Evolutionary conservation across 2,797 vertebrate genomes (phyloP), one percentile per base, ranked within the genome.

Genomic region (Euphonia xanthogaster): DNA sequence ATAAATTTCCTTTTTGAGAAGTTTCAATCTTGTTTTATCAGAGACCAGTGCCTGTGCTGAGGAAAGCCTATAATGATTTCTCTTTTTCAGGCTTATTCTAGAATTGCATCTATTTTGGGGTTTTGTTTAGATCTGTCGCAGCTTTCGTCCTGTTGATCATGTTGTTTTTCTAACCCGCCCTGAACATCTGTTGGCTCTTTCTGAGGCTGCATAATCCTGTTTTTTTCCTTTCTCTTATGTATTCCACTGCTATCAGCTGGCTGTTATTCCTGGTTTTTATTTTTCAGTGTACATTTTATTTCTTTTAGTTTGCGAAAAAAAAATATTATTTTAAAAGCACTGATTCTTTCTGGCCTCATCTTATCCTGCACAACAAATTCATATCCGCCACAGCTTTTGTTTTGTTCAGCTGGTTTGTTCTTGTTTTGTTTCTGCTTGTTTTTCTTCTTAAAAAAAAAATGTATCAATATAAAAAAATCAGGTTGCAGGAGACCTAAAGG

Each of bases 141-240:
- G 96, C 94, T 94, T 96, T 97, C 79, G 91, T 96, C 95, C 94
- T 9, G 76, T 97, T 94, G 93, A 96, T 96, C 96, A 84, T 84
- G 94, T 95, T 97, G 96, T 97, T 97, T 96, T 97, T 95, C 96
- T 95, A 96, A 97, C 96, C 96, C 96, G 73, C 96, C 95, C 95
- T 74, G 96, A 97, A 97, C 96, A 97, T 96, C 96, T 97, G 96
- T 94, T 96, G 95, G 96, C 91, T 94, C 87, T 95, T 97, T 97
- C 76, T 37, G 44, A 96, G 79, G 83, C 95, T 96, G 93, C 89
- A 97, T 95, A 96, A 97, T 96, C 89, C 91, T 83, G 35, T 0
- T 23, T 88, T 93, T 93, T 80, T 68, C 23, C 48, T 70, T 35
- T 10, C 87, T 93, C 85, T 95, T 76, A 93, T 90, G 87, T 95